Base-by-base conservation (phyloP, 2,888 invertebrate genomes). In the Augiades crinisus region DNA sequence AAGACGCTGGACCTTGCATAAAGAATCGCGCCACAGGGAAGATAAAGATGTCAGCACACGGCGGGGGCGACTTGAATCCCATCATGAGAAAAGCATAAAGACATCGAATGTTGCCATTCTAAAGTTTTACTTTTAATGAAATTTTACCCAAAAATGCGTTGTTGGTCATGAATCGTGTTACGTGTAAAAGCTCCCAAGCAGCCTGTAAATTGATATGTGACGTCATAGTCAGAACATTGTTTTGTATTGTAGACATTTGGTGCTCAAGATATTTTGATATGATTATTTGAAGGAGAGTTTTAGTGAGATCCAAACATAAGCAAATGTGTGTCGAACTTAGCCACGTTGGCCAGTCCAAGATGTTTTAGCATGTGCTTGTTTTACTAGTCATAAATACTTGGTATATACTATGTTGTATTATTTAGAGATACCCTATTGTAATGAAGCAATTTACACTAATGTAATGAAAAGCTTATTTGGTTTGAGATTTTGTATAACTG, bases 341-440 rank as follows among this genome's bases (percentile, higher is more conserved):
- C 64, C 61, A 68, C 64, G 61, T 43, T 63, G 68, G 64, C 61
- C 63, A 60, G 64, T 66, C 66, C 63, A 58, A 53, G 59, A 43
- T 53, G 47, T 71, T 50, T 36, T 72, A 75, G 67, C 72, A 72
- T 82, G 76, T 81, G 77, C 78, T 77, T 78, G 75, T 78, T 78
- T 81, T 86, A 83, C 86, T 87, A 86, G 85, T 85, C 84, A 84
- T 86, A 81, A 82, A 85, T 75, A 70, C 70, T 86, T 86, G 86
- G 80, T 88, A 78, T 78, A 82, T 72, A 67, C 77, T 76, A 76
- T 80, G 79, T 80, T 76, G 71, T 72, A 78, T 80, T 78, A 72
- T 75, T 67, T 77, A n/a, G n/a, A n/a, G n/a, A n/a, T n/a, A n/a
- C n/a, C n/a, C n/a, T n/a, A n/a, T n/a, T n/a, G n/a, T n/a, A n/a